Conservation (phyloP, 2,113 vertebrate species). For the Callorhinus ursinus region DNA sequence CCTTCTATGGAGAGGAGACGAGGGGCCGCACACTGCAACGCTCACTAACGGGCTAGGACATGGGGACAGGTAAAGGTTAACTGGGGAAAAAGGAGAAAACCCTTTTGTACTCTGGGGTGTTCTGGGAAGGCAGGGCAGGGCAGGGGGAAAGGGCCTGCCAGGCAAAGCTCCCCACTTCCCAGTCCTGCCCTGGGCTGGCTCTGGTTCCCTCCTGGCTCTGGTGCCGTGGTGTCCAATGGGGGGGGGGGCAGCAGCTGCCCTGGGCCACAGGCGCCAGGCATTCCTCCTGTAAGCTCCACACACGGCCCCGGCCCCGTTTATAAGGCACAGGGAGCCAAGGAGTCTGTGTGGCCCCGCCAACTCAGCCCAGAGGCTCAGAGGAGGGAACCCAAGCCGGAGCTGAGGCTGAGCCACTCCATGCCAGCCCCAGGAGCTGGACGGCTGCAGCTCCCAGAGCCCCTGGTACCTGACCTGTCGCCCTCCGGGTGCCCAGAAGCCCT, state of each 20-base stretch:
- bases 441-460: background rate
- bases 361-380: background rate
- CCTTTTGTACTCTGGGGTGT: background rate
- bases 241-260: background rate
- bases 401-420: background rate
- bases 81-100: background rate
- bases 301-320: background rate
- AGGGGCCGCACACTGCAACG: rapidly evolving
- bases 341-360: conserved; percentile 32
- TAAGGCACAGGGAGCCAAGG: conserved; percentile 1
- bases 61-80: background rate
- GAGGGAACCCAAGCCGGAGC: conserved; percentile 34
- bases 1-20: background rate
- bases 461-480: conserved; percentile 36
- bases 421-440: background rate
- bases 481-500: background rate
- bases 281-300: conserved; percentile 41
- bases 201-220: background rate
- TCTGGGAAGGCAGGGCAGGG: background rate
- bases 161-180: background rate
- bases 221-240: background rate
- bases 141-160: background rate
- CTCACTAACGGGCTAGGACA: background rate
- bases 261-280: background rate
- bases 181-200: background rate